Base-by-base conservation (phyloP, 64 coral and sea anemone species). In the Exaiptasia diaphana region DNA sequence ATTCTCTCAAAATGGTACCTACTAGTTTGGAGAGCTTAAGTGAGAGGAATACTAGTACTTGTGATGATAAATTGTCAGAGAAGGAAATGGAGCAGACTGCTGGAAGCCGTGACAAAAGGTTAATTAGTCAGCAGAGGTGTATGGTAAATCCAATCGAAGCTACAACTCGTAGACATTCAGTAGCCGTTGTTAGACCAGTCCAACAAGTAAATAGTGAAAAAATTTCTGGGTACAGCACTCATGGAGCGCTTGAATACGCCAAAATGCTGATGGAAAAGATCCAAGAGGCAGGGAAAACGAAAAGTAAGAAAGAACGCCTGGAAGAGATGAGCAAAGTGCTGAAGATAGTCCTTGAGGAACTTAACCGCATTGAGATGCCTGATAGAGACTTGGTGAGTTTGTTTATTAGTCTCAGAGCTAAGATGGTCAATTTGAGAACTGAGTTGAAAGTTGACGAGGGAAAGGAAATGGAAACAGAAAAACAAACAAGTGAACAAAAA, bases 361-460 rank as follows among this genome's bases (percentile, higher is more conserved):
- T 95, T 5, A 95, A 95, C 45, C 79, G 91, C 21, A 95, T 95
- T 40, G 74, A 95, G 74, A 33, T 73, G 14, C 91, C 86, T 17
- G 91, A 95, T 76, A 75, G 80, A 20, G 79, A 95, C 4, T 76
- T 95, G 12, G 91, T 95, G 7, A 85, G 86, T 35, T 75, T 95
- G 10, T 89, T 95, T 75, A 83, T 88, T n/a, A 95, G 91, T 33
- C 61, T 95, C 28, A 78, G 91, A 43, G 86, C 79, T 18, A 76
- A 95, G 67, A 95, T 95, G 44, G 81, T 95, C 26, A 85, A 64
- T 83, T 78, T 94, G 27, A 94, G 71, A 54, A 64, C 63, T 18
- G 86, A 94, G 67, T 35, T 94, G 13, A 94, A 94, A 44, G 75
- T 69, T 54, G 91, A 95, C 74, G 91, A 95, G 85, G 64, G 50